Evolutionary conservation across 2,888 invertebrate genomes (phyloP).

Genomic region (Eupithecia tripunctaria): DNA sequence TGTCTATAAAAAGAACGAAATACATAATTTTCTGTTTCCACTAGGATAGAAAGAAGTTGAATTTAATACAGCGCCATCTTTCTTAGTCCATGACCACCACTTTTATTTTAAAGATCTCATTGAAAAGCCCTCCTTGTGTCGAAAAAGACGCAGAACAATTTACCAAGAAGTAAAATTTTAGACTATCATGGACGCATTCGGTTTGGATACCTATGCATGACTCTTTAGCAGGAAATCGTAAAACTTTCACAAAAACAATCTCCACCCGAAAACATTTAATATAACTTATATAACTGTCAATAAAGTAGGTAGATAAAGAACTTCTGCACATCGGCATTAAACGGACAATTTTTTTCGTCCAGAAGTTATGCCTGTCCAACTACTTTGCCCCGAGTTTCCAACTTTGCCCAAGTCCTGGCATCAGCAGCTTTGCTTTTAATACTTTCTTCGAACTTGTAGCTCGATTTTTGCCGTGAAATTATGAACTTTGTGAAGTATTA

Average conservation of each 20-base stretch:
- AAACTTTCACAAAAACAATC: neutral
- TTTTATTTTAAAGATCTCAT: no score
- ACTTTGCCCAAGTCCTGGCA: constrained; percentile 2
- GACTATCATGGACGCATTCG: no score
- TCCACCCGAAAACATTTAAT: neutral
- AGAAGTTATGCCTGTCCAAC: constrained; percentile 13
- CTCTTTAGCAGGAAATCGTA: neutral
- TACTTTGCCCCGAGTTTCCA: constrained; percentile 14
- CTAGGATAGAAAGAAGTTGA: no score
- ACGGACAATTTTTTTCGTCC: constrained; percentile 3
- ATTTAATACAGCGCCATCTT: no score
- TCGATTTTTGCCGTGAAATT: constrained; percentile 12
- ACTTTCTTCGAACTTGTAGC: constrained; percentile 1
- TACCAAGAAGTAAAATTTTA: no score
- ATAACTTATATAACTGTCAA: constrained; percentile 6
- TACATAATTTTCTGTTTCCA: no score
- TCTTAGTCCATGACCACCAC: no score
- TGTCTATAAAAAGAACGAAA: no score
- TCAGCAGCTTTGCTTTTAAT: constrained; percentile 7
- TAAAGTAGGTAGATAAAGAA: constrained; percentile 11
- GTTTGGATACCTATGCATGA: no score
- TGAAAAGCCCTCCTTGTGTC: no score
- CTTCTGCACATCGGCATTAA: neutral
- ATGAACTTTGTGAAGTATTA: constrained; percentile 8
- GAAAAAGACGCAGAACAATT: no score